Conservation (phyloP, 2,888 invertebrate species). For the Griposia aprilina region DNA sequence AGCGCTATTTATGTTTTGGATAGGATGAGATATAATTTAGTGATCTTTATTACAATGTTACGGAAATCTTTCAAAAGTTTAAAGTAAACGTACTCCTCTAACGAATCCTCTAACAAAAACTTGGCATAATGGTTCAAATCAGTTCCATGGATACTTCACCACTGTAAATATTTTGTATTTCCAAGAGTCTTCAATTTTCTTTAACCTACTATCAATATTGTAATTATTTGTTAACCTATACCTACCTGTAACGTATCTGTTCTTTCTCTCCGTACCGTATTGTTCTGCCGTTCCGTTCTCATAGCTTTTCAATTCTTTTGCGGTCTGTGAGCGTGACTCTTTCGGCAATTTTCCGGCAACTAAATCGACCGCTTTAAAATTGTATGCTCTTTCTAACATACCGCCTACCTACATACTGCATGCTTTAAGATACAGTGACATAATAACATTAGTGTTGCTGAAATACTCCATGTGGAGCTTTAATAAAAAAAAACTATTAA, state of each 20-base stretch:
- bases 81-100: too few species aligned
- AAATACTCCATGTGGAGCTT: conserved; percentile 8
- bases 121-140: not conserved
- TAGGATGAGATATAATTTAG: not conserved
- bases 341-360: conserved; percentile 24
- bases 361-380: conserved; percentile 47
- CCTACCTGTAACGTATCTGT: conserved; percentile 27
- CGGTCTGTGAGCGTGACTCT: conserved; percentile 50
- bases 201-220: not conserved
- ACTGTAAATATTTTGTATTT: not conserved
- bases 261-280: conserved; percentile 14
- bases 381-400: conserved; percentile 37
- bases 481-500: conserved; percentile 28
- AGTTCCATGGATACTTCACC: not conserved
- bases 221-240: conserved; percentile 15
- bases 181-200: not conserved
- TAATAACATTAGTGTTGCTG: conserved; percentile 3
- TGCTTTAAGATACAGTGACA: not conserved
- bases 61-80: not conserved
- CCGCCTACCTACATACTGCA: conserved; percentile 2
- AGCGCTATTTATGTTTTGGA: not conserved
- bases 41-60: not conserved
- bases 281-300: conserved; percentile 38
- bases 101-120: not conserved
- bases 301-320: conserved; percentile 55